Conservation (phyloP, 1,140 invertebrate genomes). For the Carcinoscorpius rotundicauda region DNA sequence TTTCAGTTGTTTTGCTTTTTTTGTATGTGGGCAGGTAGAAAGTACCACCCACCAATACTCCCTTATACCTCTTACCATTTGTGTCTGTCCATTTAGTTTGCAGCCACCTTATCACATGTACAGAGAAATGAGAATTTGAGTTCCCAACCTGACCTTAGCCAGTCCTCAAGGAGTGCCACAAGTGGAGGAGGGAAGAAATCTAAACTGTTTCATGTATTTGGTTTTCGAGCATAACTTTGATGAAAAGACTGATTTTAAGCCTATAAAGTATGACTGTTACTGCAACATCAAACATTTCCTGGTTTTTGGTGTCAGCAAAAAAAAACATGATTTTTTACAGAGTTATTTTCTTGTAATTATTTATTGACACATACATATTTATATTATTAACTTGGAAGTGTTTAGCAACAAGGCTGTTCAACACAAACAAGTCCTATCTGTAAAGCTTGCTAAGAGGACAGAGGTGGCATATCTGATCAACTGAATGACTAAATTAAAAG, state of each 20-base stretch:
- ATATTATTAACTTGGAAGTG: neutral
- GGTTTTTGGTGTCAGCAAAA: slow-evolving; percentile 5
- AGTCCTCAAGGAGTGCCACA: slow-evolving; percentile 34
- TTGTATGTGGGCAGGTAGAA: neutral
- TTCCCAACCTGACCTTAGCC: slow-evolving; percentile 22
- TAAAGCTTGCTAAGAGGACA: no score
- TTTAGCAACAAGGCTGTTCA: no score
- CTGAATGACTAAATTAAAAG: no score
- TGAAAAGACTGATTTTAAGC: slow-evolving; percentile 6
- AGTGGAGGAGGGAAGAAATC: slow-evolving; percentile 42
- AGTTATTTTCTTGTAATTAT: slow-evolving; percentile 2
- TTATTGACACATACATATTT: slow-evolving; percentile 4
- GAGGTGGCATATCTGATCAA: no score
- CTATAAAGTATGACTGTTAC: slow-evolving; percentile 1
- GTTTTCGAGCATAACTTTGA: slow-evolving; percentile 34
- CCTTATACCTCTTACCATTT: neutral
- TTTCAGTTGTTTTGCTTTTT: neutral
- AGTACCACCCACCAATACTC: neutral
- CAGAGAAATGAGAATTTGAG: slow-evolving; percentile 2
- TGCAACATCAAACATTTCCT: slow-evolving; percentile 2
- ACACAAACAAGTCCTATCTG: no score
- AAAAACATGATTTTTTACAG: neutral
- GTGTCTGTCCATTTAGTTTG: neutral
- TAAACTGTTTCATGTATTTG: slow-evolving; percentile 47
- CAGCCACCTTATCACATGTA: neutral